A percentile compares a stretch with the other conserved stretches of the same genome.
These are phyloP conservation scores for Octodon degus DNA, from an alignment of 2,113 vertebrate species.

Conservation along the genomic window DNA sequence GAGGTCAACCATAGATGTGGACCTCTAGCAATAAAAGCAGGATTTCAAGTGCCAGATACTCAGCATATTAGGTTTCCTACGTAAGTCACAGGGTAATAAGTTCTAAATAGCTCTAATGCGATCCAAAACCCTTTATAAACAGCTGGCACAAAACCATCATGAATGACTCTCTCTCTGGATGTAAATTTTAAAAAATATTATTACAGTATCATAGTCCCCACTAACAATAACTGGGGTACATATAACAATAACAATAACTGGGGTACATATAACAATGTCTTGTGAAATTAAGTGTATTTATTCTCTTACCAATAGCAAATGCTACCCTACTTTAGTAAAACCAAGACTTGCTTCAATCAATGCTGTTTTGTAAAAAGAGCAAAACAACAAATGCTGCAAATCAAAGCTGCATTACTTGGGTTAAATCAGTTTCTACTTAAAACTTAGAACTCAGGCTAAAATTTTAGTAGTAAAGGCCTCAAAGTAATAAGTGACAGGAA, in stretches of 20 bases:
- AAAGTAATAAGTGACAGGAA: constrained; percentile 84
- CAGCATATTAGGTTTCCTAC: constrained; percentile 87
- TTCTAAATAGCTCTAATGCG: constrained; percentile 83
- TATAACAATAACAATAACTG: too few species aligned
- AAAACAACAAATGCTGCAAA: constrained; percentile 82
- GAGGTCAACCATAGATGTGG: constrained; percentile 88
- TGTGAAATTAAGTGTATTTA: constrained; percentile 80
- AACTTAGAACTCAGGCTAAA: constrained; percentile 68
- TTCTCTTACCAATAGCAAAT: constrained; percentile 85
- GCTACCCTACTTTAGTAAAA: constrained; percentile 86
- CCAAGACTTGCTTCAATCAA: constrained; percentile 87
- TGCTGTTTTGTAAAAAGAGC: constrained; percentile 83
- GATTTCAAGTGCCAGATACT: constrained; percentile 89
- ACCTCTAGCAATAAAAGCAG: constrained; percentile 88
- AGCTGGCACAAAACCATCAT: constrained; percentile 85
- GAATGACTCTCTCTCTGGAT: constrained; percentile 83
- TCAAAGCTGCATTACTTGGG: constrained; percentile 82
- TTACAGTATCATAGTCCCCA: constrained; percentile 81
- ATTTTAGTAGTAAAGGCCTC: constrained; percentile 80
- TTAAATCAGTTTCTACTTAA: constrained; percentile 78
- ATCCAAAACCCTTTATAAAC: constrained; percentile 83
- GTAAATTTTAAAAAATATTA: constrained; percentile 81
- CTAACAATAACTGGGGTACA: constrained; percentile 78
- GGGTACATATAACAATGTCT: too few species aligned
- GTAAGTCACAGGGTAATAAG: constrained; percentile 84